Evolutionary conservation across 2,888 invertebrate species (phyloP).

Genomic region (Anodontia alba): DNA sequence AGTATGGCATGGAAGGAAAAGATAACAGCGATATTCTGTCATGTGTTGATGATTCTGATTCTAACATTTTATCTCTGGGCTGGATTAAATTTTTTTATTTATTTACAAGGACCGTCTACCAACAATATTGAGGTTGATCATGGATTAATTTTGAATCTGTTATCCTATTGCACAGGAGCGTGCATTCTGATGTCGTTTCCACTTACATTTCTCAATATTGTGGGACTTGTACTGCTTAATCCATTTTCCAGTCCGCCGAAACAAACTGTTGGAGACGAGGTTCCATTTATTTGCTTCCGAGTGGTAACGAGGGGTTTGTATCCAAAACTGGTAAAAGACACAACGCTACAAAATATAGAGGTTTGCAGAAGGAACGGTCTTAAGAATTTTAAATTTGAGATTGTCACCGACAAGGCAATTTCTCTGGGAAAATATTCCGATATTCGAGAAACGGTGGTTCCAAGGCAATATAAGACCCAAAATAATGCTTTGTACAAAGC

Average conservation of each 20-base stretch:
- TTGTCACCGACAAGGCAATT: slow-evolving; percentile 66
- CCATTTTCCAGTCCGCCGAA: neutral
- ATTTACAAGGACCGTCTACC: neutral
- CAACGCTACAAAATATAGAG: slow-evolving; percentile 39
- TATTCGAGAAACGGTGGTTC: slow-evolving; percentile 47
- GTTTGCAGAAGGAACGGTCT: slow-evolving; percentile 58
- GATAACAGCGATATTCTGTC: neutral
- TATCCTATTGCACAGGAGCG: neutral
- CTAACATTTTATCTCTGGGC: neutral
- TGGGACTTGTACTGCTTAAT: slow-evolving; percentile 26
- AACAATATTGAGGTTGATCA: neutral
- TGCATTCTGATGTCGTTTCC: slow-evolving; percentile 10
- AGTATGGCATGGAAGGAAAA: no score
- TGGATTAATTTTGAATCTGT: neutral
- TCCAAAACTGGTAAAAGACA: slow-evolving; percentile 61
- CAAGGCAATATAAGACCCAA: slow-evolving; percentile 35
- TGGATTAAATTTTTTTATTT: neutral
- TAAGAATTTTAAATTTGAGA: slow-evolving; percentile 67
- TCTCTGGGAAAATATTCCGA: slow-evolving; percentile 25
- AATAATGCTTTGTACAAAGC: slow-evolving; percentile 50
- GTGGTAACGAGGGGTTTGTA: slow-evolving; percentile 71
- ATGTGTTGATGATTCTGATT: neutral
- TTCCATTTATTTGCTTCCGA: slow-evolving; percentile 69
- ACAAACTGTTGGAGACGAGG: neutral
- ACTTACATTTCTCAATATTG: neutral